Evolutionary conservation across 1,140 invertebrate species (phyloP).

Genomic region (Zaprionus gabonicus): DNA sequence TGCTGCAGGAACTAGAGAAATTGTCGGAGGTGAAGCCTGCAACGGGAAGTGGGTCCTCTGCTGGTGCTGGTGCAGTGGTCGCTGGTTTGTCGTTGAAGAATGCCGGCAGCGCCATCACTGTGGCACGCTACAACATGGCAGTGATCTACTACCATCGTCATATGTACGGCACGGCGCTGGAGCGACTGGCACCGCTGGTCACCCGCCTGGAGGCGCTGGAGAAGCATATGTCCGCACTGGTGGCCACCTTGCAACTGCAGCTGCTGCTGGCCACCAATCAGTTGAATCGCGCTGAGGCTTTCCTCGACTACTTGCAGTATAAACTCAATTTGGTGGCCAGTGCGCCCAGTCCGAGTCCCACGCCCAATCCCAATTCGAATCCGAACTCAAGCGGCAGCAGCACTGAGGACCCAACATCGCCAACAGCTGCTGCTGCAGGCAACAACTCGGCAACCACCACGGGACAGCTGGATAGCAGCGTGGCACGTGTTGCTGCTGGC

Average conservation of each 20-base stretch:
- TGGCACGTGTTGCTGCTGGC: slow-evolving; percentile 12
- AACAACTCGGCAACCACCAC: slow-evolving; percentile 19
- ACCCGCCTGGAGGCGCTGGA: slow-evolving; percentile 91
- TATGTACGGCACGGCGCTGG: slow-evolving; percentile 90
- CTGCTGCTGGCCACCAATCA: slow-evolving; percentile 79
- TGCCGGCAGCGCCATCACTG: slow-evolving; percentile 66
- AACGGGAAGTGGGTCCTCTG: slow-evolving; percentile 4
- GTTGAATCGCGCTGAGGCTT: slow-evolving; percentile 70
- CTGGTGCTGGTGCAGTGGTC: not conserved
- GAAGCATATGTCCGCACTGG: slow-evolving; percentile 85
- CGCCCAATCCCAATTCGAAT: slow-evolving; percentile 82
- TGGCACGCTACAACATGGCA: slow-evolving; percentile 92
- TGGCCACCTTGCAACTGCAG: slow-evolving; percentile 85
- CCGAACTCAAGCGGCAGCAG: slow-evolving; percentile 30
- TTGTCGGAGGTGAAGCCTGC: slow-evolving; percentile 43
- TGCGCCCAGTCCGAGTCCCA: slow-evolving; percentile 82
- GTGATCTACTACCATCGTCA: slow-evolving; percentile 92
- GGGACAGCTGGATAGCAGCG: slow-evolving; percentile 20
- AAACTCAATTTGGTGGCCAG: slow-evolving; percentile 62
- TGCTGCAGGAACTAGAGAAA: slow-evolving; percentile 86
- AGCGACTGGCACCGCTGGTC: slow-evolving; percentile 90
- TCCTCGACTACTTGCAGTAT: slow-evolving; percentile 74
- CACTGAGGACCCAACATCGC: slow-evolving; percentile 51
- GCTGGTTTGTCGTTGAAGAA: slow-evolving; percentile 54
- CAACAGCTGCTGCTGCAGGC: slow-evolving; percentile 20